Conservation (phyloP, 2,113 vertebrate species). For the Oreochromis tanganicae region DNA sequence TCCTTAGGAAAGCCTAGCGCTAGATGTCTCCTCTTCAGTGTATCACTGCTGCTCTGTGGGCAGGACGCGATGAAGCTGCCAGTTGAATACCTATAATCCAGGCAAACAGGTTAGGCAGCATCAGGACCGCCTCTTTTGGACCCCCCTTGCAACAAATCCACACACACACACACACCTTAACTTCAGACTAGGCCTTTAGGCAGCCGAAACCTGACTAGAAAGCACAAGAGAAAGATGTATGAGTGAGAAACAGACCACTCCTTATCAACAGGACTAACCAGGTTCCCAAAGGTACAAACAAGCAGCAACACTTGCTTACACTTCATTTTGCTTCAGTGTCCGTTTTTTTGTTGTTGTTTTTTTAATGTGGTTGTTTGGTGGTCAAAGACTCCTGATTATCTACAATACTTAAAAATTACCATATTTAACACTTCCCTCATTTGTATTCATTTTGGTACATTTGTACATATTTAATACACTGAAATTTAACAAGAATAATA, state of each 20-base stretch:
- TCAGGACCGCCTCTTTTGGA: slow-evolving; percentile 24
- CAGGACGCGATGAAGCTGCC: background rate
- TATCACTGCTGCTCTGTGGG: slow-evolving; percentile 15
- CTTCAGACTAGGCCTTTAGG: background rate
- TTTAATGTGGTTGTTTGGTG: background rate
- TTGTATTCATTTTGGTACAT: background rate
- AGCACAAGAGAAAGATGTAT: background rate
- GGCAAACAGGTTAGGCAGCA: slow-evolving; percentile 69
- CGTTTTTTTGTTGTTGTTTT: background rate
- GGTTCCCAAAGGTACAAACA: slow-evolving; percentile 18
- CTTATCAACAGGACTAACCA: slow-evolving; percentile 59
- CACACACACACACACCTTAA: background rate
- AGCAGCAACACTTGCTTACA: background rate
- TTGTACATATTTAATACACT: background rate
- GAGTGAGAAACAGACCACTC: slow-evolving; percentile 16
- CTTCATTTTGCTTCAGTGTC: background rate
- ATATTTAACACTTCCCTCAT: background rate
- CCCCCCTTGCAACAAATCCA: background rate
- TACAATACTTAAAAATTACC: rapidly evolving
- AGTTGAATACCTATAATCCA: slow-evolving; percentile 47
- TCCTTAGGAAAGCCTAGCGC: background rate
- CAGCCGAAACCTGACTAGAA: slow-evolving; percentile 52
- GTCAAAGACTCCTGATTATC: background rate
- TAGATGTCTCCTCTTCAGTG: slow-evolving; percentile 33
- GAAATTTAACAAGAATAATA: background rate